Conservation (phyloP, 2,797 vertebrate genomes). For the Pampus argenteus region DNA sequence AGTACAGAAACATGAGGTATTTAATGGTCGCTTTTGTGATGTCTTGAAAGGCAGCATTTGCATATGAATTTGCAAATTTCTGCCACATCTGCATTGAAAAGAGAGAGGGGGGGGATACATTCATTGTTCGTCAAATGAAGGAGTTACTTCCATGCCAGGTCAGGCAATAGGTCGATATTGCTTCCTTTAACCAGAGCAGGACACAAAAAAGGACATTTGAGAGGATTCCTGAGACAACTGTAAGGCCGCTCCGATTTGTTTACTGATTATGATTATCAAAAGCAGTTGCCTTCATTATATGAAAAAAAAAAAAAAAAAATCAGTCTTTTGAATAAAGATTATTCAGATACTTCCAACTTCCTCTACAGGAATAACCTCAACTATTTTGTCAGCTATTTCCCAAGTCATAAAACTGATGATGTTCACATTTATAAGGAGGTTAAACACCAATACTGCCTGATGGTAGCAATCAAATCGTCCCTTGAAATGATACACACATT, state of each 20-base stretch:
- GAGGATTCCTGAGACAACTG: constrained; percentile 75
- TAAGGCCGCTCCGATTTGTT: constrained; percentile 51
- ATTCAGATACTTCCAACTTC: constrained; percentile 51
- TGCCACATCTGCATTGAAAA: constrained; percentile 51
- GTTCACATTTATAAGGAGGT: constrained; percentile 59
- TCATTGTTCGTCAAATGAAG: constrained; percentile 76
- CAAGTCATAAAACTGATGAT: constrained; percentile 34
- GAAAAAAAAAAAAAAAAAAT: constrained; percentile 12
- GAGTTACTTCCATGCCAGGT: constrained; percentile 41
- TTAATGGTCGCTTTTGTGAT: constrained; percentile 84
- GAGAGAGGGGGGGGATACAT: constrained; percentile 69
- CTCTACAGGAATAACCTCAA: constrained; percentile 31
- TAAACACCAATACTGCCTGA: constrained; percentile 72
- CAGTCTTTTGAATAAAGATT: constrained; percentile 50
- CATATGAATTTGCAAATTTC: constrained; percentile 60
- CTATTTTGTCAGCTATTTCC: constrained; percentile 27
- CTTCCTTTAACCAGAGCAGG: constrained; percentile 51
- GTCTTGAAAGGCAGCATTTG: constrained; percentile 68
- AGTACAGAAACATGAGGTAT: constrained; percentile 95
- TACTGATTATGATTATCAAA: constrained; percentile 77
- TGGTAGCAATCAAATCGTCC: constrained; percentile 50
- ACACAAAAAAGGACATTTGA: constrained; percentile 34
- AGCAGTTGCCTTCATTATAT: constrained; percentile 60
- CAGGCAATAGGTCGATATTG: constrained; percentile 16
- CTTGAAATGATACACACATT: constrained; percentile 57